These are phyloP conservation scores for Enteromius unitaeniatus DNA, from an alignment of 2,797 vertebrate species.

Conservation along the genomic window DNA sequence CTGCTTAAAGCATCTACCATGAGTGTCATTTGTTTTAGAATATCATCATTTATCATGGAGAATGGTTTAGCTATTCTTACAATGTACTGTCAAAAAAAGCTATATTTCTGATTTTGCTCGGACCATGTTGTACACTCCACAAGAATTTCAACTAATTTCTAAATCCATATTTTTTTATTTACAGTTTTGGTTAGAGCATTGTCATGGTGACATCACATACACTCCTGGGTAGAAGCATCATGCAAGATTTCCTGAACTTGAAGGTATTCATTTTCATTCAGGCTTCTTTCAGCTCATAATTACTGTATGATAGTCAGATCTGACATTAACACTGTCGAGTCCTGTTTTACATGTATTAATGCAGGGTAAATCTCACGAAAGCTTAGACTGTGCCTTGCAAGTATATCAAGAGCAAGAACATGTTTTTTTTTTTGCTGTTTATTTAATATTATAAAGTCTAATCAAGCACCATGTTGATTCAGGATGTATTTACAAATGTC, in stretches of 20 bases:
- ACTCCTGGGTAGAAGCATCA: conserved; percentile 34
- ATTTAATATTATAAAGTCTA: conserved; percentile 39
- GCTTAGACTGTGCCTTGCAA: conserved; percentile 37
- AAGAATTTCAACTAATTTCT: conserved; percentile 30
- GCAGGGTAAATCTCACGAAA: conserved; percentile 36
- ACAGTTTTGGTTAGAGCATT: conserved; percentile 43
- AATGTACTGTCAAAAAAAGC: conserved; percentile 22
- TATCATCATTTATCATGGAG: not conserved
- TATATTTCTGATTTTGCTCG: not conserved
- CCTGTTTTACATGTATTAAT: conserved; percentile 23
- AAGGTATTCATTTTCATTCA: conserved; percentile 24
- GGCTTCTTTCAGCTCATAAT: conserved; percentile 18
- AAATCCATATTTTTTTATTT: conserved; percentile 40
- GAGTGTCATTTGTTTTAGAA: conserved; percentile 8
- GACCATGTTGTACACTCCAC: conserved; percentile 40
- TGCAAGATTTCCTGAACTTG: conserved; percentile 21
- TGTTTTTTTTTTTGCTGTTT: conserved; percentile 29
- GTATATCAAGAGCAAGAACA: conserved; percentile 26
- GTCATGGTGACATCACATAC: conserved; percentile 24
- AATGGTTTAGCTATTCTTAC: conserved; percentile 7
- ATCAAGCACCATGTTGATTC: conserved; percentile 60
- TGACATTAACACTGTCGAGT: conserved; percentile 1
- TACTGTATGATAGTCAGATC: conserved; percentile 16
- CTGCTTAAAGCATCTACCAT: conserved; percentile 40
- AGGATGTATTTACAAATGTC: conserved; percentile 55